Evolutionary conservation across 30 jellyfish, hydroid and myxozoan species (phyloP).

Genomic region (Cassiopea andromeda): DNA sequence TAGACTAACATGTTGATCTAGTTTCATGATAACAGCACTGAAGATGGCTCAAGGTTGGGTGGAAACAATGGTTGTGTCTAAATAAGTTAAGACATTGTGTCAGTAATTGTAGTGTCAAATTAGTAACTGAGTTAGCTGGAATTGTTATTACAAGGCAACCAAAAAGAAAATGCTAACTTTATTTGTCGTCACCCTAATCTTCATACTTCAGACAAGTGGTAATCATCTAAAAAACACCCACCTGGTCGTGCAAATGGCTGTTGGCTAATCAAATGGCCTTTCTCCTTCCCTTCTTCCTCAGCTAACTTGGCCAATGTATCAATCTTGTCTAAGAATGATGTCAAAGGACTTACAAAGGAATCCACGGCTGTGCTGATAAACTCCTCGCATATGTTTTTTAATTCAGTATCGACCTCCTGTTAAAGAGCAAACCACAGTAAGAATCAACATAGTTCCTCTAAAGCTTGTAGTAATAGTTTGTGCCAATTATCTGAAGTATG

Average conservation of each 20-base stretch:
- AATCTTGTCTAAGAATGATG: constrained; percentile 76
- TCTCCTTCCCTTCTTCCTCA: constrained; percentile 90
- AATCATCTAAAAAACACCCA: background rate
- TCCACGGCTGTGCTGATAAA: constrained; percentile 84
- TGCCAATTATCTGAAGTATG: background rate
- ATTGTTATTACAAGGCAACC: no score
- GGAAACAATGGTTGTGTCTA: no score
- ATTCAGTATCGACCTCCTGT: constrained; percentile 90
- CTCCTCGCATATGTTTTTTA: constrained; percentile 87
- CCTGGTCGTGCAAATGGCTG: constrained; percentile 99
- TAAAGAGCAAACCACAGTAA: background rate
- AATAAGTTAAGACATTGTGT: no score
- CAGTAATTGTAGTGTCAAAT: no score
- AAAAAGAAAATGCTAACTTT: no score
- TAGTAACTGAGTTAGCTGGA: no score
- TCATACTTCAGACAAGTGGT: no score
- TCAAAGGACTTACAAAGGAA: constrained; percentile 78
- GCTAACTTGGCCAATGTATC: constrained; percentile 87
- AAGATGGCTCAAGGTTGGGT: no score
- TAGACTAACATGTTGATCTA: no score
- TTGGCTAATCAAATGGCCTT: constrained; percentile 71
- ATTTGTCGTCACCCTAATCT: no score
- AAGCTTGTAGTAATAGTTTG: background rate
- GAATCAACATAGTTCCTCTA: background rate
- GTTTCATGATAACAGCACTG: no score